Conservation (phyloP, 2,888 invertebrate species). For the Adela reaumurella region DNA sequence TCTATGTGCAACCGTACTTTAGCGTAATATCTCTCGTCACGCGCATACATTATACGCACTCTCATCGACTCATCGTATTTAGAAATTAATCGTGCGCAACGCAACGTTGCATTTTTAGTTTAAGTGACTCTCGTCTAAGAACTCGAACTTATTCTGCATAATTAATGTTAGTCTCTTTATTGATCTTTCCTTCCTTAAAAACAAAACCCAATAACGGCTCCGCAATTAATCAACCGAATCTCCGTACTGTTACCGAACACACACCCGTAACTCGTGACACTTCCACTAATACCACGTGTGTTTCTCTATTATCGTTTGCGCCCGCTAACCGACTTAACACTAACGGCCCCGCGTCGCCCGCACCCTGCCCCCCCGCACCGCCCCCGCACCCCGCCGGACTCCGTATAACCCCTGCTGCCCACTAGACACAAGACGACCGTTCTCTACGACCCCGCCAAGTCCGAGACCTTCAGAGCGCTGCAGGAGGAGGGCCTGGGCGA, state of each 20-base stretch:
- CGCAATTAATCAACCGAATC: not conserved
- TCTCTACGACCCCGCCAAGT: conserved; percentile 83
- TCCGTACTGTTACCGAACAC: too few relatives aligned
- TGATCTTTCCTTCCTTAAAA: conserved; percentile 79
- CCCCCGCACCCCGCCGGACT: conserved; percentile 16
- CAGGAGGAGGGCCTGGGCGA: conserved; percentile 72
- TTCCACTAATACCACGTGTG: not conserved
- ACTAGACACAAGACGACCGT: conserved; percentile 65
- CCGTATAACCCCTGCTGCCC: conserved; percentile 5
- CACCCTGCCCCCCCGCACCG: conserved; percentile 22
- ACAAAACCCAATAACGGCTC: conserved; percentile 50
- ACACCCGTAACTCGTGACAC: too few relatives aligned
- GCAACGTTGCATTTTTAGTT: not conserved
- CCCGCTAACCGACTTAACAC: conserved; percentile 52
- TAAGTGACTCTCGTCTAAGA: not conserved
- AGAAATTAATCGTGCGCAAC: not conserved
- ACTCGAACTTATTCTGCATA: conserved; percentile 38
- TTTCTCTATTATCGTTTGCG: conserved; percentile 18
- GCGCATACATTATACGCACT: not conserved
- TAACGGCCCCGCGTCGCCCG: conserved; percentile 27
- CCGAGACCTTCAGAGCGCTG: conserved; percentile 83
- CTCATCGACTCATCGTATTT: not conserved
- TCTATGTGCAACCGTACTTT: too few relatives aligned
- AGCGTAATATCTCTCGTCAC: not conserved
- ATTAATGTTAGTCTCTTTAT: conserved; percentile 74